phyloP scores from a whole-genome alignment of 92 coral and sea anemone genomes.

The Epizoanthus stellaris region DNA sequence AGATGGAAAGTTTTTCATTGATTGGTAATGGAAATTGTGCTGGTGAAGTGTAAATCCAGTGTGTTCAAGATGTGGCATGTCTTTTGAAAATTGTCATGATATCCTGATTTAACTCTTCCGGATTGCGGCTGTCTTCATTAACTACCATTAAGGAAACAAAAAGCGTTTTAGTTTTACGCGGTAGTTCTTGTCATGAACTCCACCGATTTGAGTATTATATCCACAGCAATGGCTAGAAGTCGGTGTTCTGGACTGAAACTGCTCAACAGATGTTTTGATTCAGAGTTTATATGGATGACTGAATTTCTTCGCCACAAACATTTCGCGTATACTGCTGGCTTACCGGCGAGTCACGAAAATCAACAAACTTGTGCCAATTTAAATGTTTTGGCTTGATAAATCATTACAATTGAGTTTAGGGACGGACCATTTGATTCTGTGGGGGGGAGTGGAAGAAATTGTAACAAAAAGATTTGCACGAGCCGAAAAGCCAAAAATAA shows the following conservation, averaged over 20 bases:
- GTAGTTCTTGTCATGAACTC: constrained; percentile 73
- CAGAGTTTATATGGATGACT: too few species aligned
- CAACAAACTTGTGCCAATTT: too few species aligned
- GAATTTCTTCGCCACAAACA: too few species aligned
- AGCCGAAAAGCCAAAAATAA: too few species aligned
- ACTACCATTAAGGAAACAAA: background rate
- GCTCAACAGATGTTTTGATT: constrained; percentile 24
- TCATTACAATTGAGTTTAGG: too few species aligned
- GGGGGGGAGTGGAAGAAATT: too few species aligned
- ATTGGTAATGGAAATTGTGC: constrained; percentile 42
- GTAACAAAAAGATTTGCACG: too few species aligned
- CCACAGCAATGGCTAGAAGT: constrained; percentile 60
- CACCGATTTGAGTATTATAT: constrained; percentile 45
- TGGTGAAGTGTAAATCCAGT: constrained; percentile 57
- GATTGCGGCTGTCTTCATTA: constrained; percentile 68
- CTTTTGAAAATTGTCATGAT: constrained; percentile 66
- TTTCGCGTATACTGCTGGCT: too few species aligned
- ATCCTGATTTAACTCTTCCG: constrained; percentile 51
- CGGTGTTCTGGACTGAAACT: constrained; percentile 75
- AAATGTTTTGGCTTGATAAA: too few species aligned
- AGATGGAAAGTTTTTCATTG: constrained; percentile 35
- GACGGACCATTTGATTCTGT: too few species aligned
- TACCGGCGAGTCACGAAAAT: too few species aligned
- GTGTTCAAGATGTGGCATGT: constrained; percentile 63
- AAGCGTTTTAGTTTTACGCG: constrained; percentile 51